These are phyloP conservation scores for Catotricha subobsoleta DNA, from an alignment of 2,888 invertebrate genomes.

Conservation along the genomic window DNA sequence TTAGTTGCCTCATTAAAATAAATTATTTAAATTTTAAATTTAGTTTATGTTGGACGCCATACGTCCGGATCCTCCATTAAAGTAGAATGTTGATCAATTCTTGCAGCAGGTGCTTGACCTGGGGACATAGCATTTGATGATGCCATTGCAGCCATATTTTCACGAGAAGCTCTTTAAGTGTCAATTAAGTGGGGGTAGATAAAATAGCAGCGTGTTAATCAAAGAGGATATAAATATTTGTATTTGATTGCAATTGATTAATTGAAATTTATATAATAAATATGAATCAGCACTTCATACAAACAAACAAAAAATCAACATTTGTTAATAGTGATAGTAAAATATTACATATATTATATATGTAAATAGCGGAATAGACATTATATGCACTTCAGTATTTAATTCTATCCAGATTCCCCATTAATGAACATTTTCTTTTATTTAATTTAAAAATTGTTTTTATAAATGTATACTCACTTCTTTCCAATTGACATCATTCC, in stretches of 20 bases:
- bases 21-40: conserved; percentile 6
- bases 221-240: not conserved
- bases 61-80: conserved; percentile 87
- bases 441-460: not conserved
- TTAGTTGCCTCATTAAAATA: not conserved
- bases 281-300: not conserved
- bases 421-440: not conserved
- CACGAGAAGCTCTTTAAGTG: conserved; percentile 52
- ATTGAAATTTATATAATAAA: not conserved
- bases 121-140: conserved; percentile 43
- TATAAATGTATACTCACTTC: conserved; percentile 52
- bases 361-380: too few relatives aligned
- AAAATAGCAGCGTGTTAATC: not conserved
- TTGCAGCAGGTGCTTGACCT: conserved; percentile 40
- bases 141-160: conserved; percentile 70
- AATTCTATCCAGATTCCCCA: too few relatives aligned
- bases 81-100: conserved; percentile 54
- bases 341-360: too few relatives aligned
- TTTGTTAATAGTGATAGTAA: not conserved
- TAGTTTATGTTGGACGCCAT: conserved; percentile 77
- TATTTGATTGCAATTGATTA: not conserved
- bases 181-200: not conserved
- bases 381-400: too few relatives aligned
- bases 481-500: conserved; percentile 89
- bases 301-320: too few relatives aligned